Base-by-base conservation (phyloP, 2,113 vertebrate genomes). In the Lampris megalopsis region DNA sequence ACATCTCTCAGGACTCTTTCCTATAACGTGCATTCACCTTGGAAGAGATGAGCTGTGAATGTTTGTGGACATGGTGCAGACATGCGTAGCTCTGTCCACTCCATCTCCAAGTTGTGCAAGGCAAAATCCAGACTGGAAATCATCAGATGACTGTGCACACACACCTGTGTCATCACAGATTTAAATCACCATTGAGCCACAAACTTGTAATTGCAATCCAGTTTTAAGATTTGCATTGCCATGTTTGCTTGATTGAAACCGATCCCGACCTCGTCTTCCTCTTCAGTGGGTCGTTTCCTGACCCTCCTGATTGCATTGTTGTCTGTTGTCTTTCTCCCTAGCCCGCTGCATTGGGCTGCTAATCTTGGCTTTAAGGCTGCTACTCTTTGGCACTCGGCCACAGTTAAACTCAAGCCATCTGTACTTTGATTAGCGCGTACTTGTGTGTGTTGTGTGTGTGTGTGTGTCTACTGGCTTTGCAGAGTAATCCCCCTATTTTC, bases 281-380 rank as follows among this genome's bases (percentile, higher is more conserved):
- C 64, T 54, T 48, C 60, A 57, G 41, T 0, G 37, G 59, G 47
- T 83, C 67, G 38, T 72, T 66, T 86, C 60, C 54, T 81, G 69
- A 70, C 35, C 65, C 24, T 36, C 42, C 73, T 54, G 13, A 52
- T 10, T 48, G 65, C 70, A 75, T 77, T 43, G 0, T 49, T 53
- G 50, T 59, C 64, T 71, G 58, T 58, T 62, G 66, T 77, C 81
- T 89, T 9, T 43, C 43, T 50, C 40, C 73, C 63, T 41, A 66
- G 63, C 60, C 64, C 42, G 48, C 54, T 73, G 66, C 60, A 38
- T 53, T 37, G 41, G 56, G 43, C 63, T 40, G 8, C 64, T 67
- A 35, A 62, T 82, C 54, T 66, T 36, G 52, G 62, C 78, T 38
- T 9, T 69, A 58, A 71, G 62, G n/a, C 65, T 70, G 65, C 63